Conservation (phyloP, 2,888 invertebrate genomes). For the Lasioglossum morio region DNA sequence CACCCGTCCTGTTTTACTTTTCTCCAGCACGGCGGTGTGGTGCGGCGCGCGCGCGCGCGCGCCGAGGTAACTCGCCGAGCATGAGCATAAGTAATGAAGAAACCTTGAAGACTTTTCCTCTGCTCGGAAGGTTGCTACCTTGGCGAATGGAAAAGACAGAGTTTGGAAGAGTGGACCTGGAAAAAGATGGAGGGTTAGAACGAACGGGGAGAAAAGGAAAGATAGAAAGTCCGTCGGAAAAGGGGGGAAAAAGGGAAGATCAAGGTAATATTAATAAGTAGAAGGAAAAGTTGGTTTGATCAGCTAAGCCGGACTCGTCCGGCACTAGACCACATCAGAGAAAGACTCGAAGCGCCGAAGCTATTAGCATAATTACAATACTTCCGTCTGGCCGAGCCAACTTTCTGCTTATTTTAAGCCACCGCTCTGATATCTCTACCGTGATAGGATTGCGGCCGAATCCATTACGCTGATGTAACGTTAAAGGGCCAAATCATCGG, state of each 20-base stretch:
- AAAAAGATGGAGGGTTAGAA: background rate
- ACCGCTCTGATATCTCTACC: conserved; percentile 75
- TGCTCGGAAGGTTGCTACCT: conserved; percentile 51
- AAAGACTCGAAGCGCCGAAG: conserved; percentile 78
- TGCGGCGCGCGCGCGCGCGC: background rate
- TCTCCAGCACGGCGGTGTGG: background rate
- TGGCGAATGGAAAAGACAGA: conserved; percentile 34
- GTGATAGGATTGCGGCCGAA: conserved; percentile 80
- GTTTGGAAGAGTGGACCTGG: conserved; percentile 34
- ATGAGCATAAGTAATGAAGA: conserved; percentile 68
- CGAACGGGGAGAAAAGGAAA: background rate
- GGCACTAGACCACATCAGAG: conserved; percentile 81
- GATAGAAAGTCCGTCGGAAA: background rate
- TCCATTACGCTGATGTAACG: conserved; percentile 82
- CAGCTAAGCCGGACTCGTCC: conserved; percentile 76
- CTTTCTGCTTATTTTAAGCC: conserved; percentile 82
- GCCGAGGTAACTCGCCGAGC: conserved; percentile 43
- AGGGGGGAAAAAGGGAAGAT: conserved; percentile 37
- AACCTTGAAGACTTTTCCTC: conserved; percentile 67
- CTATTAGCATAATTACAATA: conserved; percentile 85
- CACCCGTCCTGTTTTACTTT: conserved; percentile 48
- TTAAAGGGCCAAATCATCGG: conserved; percentile 80
- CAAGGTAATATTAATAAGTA: conserved; percentile 84
- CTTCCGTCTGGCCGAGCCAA: conserved; percentile 80
- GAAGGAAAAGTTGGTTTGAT: conserved; percentile 84